Evolutionary conservation across 2,113 vertebrate species (phyloP).

Genomic region (Pygoscelis antarcticus): DNA sequence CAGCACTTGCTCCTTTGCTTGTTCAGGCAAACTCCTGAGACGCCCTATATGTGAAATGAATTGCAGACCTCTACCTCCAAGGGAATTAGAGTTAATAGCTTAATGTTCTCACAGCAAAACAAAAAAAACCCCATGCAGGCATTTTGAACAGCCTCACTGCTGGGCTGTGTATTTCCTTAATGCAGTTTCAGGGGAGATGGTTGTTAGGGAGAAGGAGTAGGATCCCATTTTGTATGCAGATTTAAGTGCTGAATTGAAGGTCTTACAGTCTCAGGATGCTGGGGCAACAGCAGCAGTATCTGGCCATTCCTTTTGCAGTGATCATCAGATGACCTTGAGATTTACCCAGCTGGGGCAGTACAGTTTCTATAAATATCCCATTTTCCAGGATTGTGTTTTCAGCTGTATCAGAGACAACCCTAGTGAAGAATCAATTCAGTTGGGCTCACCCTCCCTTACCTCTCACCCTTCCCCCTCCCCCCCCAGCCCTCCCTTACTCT

Average conservation of each 20-base stretch:
- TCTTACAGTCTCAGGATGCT: background rate
- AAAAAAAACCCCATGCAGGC: background rate
- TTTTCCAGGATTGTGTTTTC: constrained; percentile 7
- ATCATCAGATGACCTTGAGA: constrained; percentile 39
- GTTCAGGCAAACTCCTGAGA: background rate
- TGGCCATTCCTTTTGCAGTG: background rate
- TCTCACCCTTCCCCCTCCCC: background rate
- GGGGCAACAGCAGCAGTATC: background rate
- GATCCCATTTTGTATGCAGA: constrained; percentile 32
- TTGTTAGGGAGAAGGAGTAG: constrained; percentile 35
- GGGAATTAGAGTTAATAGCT: constrained; percentile 42
- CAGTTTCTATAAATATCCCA: constrained; percentile 7
- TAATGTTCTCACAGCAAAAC: background rate
- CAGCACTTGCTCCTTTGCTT: background rate
- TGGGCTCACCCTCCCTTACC: background rate
- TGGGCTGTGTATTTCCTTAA: constrained; percentile 8
- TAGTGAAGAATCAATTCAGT: background rate
- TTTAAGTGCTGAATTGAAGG: constrained; percentile 3
- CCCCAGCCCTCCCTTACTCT: background rate
- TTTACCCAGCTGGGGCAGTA: background rate
- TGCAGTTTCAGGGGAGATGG: background rate
- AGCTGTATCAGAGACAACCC: constrained; percentile 1
- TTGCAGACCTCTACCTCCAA: background rate
- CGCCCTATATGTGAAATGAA: constrained; percentile 34
- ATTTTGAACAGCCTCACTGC: constrained; percentile 7